These are phyloP conservation scores for Holacanthus passer DNA, from an alignment of 2,113 vertebrate genomes.

Conservation along the genomic window DNA sequence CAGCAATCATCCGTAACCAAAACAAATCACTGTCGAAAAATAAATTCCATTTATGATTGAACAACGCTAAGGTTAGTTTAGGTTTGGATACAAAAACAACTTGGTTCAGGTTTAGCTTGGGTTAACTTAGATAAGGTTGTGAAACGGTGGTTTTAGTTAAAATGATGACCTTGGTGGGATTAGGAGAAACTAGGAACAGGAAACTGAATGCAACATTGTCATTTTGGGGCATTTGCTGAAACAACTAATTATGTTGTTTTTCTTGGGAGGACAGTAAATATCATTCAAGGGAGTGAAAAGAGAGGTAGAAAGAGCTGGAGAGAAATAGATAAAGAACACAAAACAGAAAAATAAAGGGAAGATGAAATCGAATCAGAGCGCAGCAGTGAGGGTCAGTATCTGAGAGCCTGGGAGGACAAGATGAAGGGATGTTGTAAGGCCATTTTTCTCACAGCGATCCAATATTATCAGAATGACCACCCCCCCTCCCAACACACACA, in stretches of 20 bases:
- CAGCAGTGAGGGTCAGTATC: conserved; percentile 6
- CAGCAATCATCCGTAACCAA: too few relatives aligned
- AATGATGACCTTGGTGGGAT: too few relatives aligned
- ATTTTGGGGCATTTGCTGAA: background rate
- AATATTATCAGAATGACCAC: conserved; percentile 55
- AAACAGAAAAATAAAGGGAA: background rate
- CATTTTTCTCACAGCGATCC: conserved; percentile 66
- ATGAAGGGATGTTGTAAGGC: conserved; percentile 25
- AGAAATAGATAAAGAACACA: background rate
- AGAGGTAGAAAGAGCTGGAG: background rate
- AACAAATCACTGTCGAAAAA: too few relatives aligned
- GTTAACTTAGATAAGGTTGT: too few relatives aligned
- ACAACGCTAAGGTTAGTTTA: background rate
- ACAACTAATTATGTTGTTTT: background rate
- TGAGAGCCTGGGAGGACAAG: conserved; percentile 1
- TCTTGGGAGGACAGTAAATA: background rate
- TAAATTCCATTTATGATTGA: background rate
- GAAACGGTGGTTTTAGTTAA: background rate
- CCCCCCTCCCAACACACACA: background rate
- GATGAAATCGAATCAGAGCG: conserved; percentile 29
- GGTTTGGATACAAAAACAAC: background rate
- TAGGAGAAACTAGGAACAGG: too few relatives aligned
- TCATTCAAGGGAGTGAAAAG: background rate
- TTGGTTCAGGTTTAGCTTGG: background rate
- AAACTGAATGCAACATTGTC: background rate